Base-by-base conservation (phyloP, 1,140 invertebrate genomes). In the Agrypnia vestita region DNA sequence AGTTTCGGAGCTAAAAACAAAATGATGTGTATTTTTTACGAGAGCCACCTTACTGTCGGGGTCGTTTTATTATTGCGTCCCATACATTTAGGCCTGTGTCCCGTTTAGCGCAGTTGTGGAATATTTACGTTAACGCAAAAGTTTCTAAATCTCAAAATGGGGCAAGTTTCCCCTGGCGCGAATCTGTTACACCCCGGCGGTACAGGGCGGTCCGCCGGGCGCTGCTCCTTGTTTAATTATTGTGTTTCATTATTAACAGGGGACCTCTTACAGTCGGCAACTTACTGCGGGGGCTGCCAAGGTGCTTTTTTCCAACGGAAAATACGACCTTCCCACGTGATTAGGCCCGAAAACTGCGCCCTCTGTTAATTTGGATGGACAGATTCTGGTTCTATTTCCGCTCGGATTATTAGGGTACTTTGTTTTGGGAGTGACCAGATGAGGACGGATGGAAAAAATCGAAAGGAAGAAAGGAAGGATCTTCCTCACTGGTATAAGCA, bases 61-160 rank as follows among this genome's bases (percentile, higher is more conserved):
- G 55, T 8, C 9, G 17, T 19, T 19, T 9, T 59, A 10, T 59
- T 59, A 59, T 19, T 17, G 17, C 21, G 10, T 7, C 1, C 15
- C 55, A 19, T 59, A 19, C 15, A 12, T 15, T 51, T 19, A 9
- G 67, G 17, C 12, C 67, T 43, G 9, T 71, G 67, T 71, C 71
- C 53, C 71, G 35, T 73, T 73, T 55, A 73, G 51, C 49, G 21
- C 71, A 55, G 51, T 73, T 51, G 51, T 53, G 53, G 0, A 56
- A 73, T 53, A 55, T 55, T 73, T 73, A 73, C 71, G 71, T 12
- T 35, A 55, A 3, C 4, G 21, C 19, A 55, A 73, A 73, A 73
- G 71, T 73, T 73, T 73, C 71, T 56, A 73, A 73, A 73, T 73
- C 71, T 73, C 51, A 73, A 73, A 73, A 73, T 73, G 51, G 15